Evolutionary conservation across 2,797 vertebrate genomes (phyloP).

Genomic region (Decapterus maruadsi): DNA sequence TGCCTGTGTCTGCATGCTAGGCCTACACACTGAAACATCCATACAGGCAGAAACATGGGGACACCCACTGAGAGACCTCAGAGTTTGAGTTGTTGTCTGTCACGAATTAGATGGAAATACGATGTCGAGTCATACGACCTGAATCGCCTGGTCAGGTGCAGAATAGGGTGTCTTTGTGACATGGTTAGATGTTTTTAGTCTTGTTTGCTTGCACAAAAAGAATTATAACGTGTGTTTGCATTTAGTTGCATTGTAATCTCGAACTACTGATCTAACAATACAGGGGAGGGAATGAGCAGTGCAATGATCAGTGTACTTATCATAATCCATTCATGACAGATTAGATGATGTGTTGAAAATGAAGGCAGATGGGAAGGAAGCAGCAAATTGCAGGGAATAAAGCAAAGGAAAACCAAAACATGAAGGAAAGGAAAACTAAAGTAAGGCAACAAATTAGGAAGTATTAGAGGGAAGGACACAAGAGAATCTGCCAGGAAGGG

Average conservation of each 20-base stretch:
- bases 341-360: conserved; percentile 53
- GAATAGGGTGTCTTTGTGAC: background rate
- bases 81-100: background rate
- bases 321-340: conserved; percentile 49
- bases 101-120: background rate
- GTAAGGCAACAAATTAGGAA: conserved; percentile 12
- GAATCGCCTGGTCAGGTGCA: background rate
- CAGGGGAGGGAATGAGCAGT: conserved; percentile 30
- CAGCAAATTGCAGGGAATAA: background rate
- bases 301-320: conserved; percentile 33
- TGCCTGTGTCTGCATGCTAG: background rate
- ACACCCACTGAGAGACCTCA: background rate
- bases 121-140: background rate
- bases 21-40: conserved; percentile 1
- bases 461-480: conserved; percentile 16
- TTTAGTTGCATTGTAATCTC: conserved; percentile 19
- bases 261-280: conserved; percentile 33
- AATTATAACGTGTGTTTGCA: background rate
- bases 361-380: conserved; percentile 1
- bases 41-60: background rate
- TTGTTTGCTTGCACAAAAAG: background rate
- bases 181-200: background rate
- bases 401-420: conserved; percentile 2
- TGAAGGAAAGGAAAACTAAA: background rate
- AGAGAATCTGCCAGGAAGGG: conserved; percentile 14